phyloP scores from a whole-genome alignment of 2,797 vertebrate genomes.

The Pteropus rufus region DNA sequence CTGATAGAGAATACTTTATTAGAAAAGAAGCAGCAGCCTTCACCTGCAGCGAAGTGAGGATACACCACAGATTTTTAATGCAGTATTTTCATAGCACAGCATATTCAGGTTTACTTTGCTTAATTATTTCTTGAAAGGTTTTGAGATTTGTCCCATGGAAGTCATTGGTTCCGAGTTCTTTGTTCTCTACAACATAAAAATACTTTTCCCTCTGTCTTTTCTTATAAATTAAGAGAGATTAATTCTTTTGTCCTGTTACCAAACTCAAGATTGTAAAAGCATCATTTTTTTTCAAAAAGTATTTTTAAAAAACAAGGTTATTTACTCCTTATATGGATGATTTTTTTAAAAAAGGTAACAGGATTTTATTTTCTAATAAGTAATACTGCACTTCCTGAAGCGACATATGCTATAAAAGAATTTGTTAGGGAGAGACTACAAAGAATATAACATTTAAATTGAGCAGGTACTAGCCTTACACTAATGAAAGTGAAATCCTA shows the following conservation, averaged over 20 bases:
- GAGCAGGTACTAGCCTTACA: neutral
- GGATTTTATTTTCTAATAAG: neutral
- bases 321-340: neutral
- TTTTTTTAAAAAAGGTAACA: neutral
- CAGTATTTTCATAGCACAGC: neutral
- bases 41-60: neutral
- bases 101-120: neutral
- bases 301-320: neutral
- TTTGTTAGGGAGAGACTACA: neutral
- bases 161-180: neutral
- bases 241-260: neutral
- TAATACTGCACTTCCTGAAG: neutral
- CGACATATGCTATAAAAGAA: neutral
- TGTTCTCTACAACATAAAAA: neutral
- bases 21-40: conserved; percentile 3
- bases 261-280: neutral
- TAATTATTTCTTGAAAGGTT: conserved; percentile 1
- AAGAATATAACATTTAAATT: neutral
- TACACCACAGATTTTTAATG: neutral
- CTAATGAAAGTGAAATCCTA: neutral
- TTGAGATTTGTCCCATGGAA: neutral
- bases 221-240: neutral
- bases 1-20: neutral
- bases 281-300: neutral
- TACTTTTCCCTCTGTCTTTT: neutral